phyloP scores from a whole-genome alignment of 2,888 invertebrate genomes.

The Brenthis hecate region DNA sequence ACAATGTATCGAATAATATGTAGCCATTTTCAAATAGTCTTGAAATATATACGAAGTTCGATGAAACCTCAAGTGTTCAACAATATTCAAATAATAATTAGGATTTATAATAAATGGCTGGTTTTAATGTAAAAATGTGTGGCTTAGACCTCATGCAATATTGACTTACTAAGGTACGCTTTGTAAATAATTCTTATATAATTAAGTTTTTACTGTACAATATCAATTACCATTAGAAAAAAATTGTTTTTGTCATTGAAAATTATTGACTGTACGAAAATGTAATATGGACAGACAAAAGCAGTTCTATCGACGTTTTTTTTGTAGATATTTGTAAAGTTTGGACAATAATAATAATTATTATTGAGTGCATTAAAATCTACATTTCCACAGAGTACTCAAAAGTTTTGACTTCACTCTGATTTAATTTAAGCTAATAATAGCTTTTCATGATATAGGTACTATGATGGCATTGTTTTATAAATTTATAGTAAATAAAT shows the following conservation, averaged over 20 bases:
- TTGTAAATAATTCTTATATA: conserved; percentile 76
- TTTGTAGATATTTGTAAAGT: conserved; percentile 75
- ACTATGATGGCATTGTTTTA: neutral
- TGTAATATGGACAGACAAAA: conserved; percentile 48
- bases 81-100: conserved; percentile 49
- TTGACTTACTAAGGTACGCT: conserved; percentile 59
- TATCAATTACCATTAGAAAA: conserved; percentile 53
- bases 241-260: conserved; percentile 35
- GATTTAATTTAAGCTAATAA: neutral
- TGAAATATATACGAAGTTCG: conserved; percentile 5
- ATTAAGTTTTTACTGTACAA: conserved; percentile 76
- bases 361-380: conserved; percentile 24
- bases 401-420: neutral
- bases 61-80: conserved; percentile 72
- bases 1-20: conserved; percentile 1
- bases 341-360: conserved; percentile 70
- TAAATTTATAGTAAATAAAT: neutral
- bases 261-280: conserved; percentile 44
- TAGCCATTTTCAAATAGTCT: conserved; percentile 14
- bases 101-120: conserved; percentile 49
- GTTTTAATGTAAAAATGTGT: conserved; percentile 54
- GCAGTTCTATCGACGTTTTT: conserved; percentile 41
- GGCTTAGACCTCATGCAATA: conserved; percentile 59
- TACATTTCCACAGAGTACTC: neutral
- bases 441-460: neutral